A percentile compares a stretch with the other conserved stretches of the same genome.
These are phyloP conservation scores for Chaetophractus vellerosus DNA, from an alignment of 2,797 vertebrate genomes.

Conservation along the genomic window DNA sequence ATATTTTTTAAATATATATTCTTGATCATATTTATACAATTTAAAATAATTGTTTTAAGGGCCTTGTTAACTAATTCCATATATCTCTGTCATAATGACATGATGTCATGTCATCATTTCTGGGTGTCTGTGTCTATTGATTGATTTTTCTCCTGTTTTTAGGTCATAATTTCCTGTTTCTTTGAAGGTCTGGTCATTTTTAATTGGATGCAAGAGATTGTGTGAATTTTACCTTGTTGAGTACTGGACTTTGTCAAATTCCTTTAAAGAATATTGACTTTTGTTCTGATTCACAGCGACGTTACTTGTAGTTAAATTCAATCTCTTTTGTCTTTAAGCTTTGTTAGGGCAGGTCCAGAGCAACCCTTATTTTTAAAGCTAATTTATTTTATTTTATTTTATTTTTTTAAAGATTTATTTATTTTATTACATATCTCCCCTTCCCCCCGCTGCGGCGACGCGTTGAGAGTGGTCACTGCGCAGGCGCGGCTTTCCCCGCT, in stretches of 20 bases:
- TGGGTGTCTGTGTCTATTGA: slow-evolving; percentile 19
- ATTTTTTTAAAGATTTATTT: too few species aligned
- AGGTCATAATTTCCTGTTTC: slow-evolving; percentile 39
- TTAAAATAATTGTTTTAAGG: slow-evolving; percentile 59
- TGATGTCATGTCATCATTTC: neutral
- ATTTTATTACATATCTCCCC: too few species aligned
- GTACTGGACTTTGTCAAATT: neutral
- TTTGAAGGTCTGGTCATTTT: neutral
- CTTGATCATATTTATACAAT: neutral
- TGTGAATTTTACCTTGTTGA: too few species aligned
- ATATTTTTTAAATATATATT: slow-evolving; percentile 56
- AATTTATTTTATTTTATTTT: too few species aligned
- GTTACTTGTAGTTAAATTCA: neutral
- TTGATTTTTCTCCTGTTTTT: slow-evolving; percentile 51
- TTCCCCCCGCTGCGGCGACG: too few species aligned
- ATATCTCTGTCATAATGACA: neutral
- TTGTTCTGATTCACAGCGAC: slow-evolving; percentile 46
- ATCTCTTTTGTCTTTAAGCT: slow-evolving; percentile 50
- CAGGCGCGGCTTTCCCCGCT: too few species aligned
- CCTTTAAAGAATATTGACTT: slow-evolving; percentile 50
- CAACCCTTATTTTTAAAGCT: neutral
- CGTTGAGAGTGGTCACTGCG: too few species aligned
- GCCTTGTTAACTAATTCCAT: slow-evolving; percentile 2
- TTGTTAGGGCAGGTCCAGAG: neutral
- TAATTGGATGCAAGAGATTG: too few species aligned